Base-by-base conservation (phyloP, 2,113 vertebrate species). In the Propithecus coquereli region DNA sequence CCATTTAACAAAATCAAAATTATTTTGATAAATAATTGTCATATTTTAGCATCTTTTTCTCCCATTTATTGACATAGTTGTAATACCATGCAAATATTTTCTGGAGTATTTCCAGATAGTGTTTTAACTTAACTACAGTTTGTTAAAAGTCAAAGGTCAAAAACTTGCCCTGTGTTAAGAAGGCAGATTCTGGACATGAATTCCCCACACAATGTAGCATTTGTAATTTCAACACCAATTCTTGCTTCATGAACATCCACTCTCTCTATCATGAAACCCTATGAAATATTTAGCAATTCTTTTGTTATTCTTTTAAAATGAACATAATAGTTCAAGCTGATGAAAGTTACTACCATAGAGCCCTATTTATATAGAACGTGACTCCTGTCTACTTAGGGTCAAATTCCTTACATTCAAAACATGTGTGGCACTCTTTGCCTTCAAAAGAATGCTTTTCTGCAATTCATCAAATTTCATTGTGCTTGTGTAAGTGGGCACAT, bases 71-170 rank as follows among this genome's bases (percentile, higher is more conserved):
- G 43, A 3, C 59, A 91, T n/a, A 45, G 54, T 61, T 80, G 34
- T 32, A 91, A 34, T 57, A 81, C 82, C 93, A 45, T 47, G 17
- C 76, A 84, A 54, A 92, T 96, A 70, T 63, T 90, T 83, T 1
- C 7, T 93, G 87, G 84, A 91, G 54, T 8, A n/a, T 81, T 97
- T 98, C 80, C 83, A 95, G 66, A 80, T 40, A 94, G 68, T 89
- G 85, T 92, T 84, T 81, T 93, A 77, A 70, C 76, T 97, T 90
- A 97, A 77, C 18, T 81, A 94, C 18, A 8, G 6, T 94, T 97
- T 94, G 59, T 87, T 95, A 97, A 97, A 97, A 94, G 88, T 96
- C 91, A 95, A 82, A 97, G 77, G n/a, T 76, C 73, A 96, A 93
- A 65, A 97, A 68, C 7, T 61, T 81, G 79, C 71, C 87, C 50